Percentiles rank a stretch among this genome's conserved stretches.
These are phyloP conservation scores for Podilymbus podiceps DNA, from an alignment of 2,113 vertebrate genomes.

Conservation along the genomic window DNA sequence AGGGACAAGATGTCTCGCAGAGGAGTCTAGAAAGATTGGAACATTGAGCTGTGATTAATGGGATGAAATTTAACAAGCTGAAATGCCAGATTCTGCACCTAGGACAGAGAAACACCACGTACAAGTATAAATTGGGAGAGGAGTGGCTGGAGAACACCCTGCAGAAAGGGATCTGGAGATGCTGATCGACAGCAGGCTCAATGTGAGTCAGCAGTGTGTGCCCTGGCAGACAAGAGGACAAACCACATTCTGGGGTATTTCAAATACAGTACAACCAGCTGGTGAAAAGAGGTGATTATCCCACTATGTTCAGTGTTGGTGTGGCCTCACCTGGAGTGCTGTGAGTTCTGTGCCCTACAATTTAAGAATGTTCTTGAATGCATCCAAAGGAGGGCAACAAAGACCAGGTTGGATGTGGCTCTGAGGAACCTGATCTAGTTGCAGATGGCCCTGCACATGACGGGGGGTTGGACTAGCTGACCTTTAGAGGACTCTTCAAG, in stretches of 20 bases:
- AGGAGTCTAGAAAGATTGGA: background rate
- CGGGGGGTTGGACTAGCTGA: too few relatives aligned
- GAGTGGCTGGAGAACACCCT: background rate
- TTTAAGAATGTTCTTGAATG: background rate
- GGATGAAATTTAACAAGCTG: background rate
- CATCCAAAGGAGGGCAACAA: background rate
- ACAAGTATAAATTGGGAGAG: background rate
- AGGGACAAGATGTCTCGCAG: background rate
- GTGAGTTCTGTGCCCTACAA: background rate
- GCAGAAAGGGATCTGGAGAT: background rate
- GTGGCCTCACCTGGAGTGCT: background rate
- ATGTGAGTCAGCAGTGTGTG: too few relatives aligned
- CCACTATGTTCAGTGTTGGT: rapidly evolving
- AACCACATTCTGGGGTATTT: background rate
- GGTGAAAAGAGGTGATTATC: background rate
- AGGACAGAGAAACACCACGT: background rate
- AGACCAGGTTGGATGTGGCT: too few relatives aligned
- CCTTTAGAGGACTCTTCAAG: too few relatives aligned
- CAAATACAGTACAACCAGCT: background rate
- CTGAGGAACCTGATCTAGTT: too few relatives aligned
- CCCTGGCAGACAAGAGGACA: background rate
- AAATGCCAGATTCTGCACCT: background rate
- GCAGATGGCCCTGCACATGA: too few relatives aligned
- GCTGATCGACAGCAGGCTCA: background rate
- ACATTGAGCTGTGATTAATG: background rate